Evolutionary conservation across 2,797 vertebrate genomes (phyloP), one percentile per base, ranked within the genome.

Genomic region (Sebastes steindachneri): DNA sequence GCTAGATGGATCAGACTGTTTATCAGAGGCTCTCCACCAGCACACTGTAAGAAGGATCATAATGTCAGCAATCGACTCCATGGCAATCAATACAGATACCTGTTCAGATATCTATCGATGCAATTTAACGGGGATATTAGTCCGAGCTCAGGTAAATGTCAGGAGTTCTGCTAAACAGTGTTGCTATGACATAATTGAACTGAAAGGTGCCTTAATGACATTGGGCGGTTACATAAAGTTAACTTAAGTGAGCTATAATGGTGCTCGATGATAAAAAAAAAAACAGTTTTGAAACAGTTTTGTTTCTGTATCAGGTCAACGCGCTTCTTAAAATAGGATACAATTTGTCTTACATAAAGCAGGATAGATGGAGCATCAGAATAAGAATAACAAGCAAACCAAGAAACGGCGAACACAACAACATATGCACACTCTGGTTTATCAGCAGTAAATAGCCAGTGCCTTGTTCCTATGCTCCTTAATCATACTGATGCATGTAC

Each of bases 391-490:
- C 83, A 90, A 89, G 90, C 77, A 11, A 45, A 62, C 60, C 31
- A 33, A 75, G 85, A 73, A 89, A 82, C 7, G 79, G 86, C 75
- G 11, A 68, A 84, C 87, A 70, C 88, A 87, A 85, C 86, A 86
- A 82, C 78, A 84, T 80, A 80, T 82, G 88, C 84, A 85, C 82
- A 54, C 85, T 77, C 73, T 23, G 87, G 87, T 93, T 93, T 92
- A 92, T 91, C 87, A 82, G 89, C 90, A 89, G 91, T 84, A 92
- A 94, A 89, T 91, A 92, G 90, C 89, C 91, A 78, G 83, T 73
- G 81, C 89, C 87, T 82, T 84, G 89, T 92, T 92, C 77, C 87
- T 74, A n/a, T 77, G 89, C 91, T 93, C 90, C 87, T 94, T 93
- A 92, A 94, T 93, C 93, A 91, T 89, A 90, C 86, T 86, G 89